Base-by-base conservation (phyloP, 2,888 invertebrate species). In the Thyatira batis region DNA sequence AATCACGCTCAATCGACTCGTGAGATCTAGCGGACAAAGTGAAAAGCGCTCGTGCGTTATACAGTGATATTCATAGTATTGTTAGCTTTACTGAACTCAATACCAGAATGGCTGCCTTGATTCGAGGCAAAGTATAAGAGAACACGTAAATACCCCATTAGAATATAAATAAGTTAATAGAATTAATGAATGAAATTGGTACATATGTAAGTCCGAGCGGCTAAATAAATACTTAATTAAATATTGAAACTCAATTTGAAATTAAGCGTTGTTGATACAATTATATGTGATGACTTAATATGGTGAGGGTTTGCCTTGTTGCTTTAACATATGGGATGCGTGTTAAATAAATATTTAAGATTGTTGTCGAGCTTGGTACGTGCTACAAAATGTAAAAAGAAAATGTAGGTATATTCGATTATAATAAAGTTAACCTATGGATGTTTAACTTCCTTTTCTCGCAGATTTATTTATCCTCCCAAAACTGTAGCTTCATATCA, bases 1-100 rank as follows among this genome's bases (percentile, higher is more conserved):
- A 65, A 84, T 92, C 52, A 92, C 85, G 57, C 71, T 93, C 52
- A 92, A 92, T 68, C 82, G 93, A 55, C 78, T 93, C 45, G 92
- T 91, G 9, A 82, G 92, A 51, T 81, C 89, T 11, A 83, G 82
- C 44, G 84, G 83, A 39, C 92, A 89, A 67, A 84, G 71, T 58
- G 92, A 92, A 60, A 92, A 92, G 63, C 76, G 91, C 46, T 83
- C 87, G 1, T 93, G 93, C 73, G 72, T 76, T 58, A 71, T 93
- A 63, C 93, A 93, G 87, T 93, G 92, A 92, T 85, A 80, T 73
- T 70, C 57, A 60, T 8, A 17, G 39, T 30, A 51, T 61, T 57
- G 54, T 48, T 58, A 60, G 50, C 17, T 39, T 17, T 39, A 39
- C n/a, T 17, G 45, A 49, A 48, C 52, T 50, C 52, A 45, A 33